Evolutionary conservation across 2,797 vertebrate genomes (phyloP).

Genomic region (Poecilia wingei): DNA sequence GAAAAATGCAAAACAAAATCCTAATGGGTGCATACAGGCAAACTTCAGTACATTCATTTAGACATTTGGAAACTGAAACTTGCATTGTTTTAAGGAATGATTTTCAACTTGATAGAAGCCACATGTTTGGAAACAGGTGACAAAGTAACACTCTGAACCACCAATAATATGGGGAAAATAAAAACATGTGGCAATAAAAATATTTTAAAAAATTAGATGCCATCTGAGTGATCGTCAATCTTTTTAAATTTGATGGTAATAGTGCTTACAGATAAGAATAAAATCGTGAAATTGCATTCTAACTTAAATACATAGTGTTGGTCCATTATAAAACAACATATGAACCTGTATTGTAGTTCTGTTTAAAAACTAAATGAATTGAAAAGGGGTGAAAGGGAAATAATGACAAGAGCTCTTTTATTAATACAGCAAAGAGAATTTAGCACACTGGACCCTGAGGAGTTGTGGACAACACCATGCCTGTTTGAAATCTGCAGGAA

Average conservation of each 20-base stretch:
- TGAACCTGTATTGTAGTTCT: neutral
- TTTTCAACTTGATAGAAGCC: neutral
- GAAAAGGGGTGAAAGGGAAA: neutral
- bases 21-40: neutral
- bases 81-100: neutral
- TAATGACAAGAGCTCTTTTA: conserved; percentile 44
- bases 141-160: conserved; percentile 1
- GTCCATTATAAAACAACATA: neutral
- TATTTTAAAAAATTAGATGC: neutral
- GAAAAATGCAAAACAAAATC: neutral
- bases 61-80: neutral
- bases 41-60: neutral
- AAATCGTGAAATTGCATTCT: neutral
- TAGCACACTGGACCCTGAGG: conserved; percentile 35
- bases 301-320: neutral
- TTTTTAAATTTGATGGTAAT: conserved; percentile 23
- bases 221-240: conserved; percentile 17
- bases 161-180: neutral
- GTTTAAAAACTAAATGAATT: neutral
- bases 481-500: conserved; percentile 60
- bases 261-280: neutral
- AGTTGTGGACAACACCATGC: conserved; percentile 29
- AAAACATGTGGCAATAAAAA: neutral
- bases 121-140: conserved; percentile 1
- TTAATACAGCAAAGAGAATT: conserved; percentile 26